Conservation (phyloP, 2,888 invertebrate species). For the Chrysolina americana region DNA sequence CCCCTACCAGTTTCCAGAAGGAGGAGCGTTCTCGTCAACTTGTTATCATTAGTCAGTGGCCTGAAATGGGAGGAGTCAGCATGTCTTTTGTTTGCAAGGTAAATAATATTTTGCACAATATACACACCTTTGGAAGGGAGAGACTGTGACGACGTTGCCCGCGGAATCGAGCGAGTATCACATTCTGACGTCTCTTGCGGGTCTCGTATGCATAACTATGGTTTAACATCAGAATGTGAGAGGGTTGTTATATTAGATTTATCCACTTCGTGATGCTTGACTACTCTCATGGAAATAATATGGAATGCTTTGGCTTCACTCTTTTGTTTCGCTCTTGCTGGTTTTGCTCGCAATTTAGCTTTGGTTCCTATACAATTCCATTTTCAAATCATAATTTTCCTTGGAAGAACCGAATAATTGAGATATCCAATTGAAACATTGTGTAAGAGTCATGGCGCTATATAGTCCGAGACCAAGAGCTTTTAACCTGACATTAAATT, state of each 20-base stretch:
- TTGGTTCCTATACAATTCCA: slow-evolving; percentile 50
- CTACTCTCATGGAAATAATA: slow-evolving; percentile 65
- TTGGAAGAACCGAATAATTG: not conserved
- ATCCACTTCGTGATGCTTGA: slow-evolving; percentile 65
- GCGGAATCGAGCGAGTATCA: slow-evolving; percentile 45
- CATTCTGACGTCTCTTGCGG: slow-evolving; percentile 62
- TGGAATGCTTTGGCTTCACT: slow-evolving; percentile 62
- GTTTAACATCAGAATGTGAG: slow-evolving; percentile 67
- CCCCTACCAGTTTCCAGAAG: slow-evolving; percentile 41
- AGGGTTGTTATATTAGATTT: slow-evolving; percentile 66
- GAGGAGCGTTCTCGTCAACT: slow-evolving; percentile 60
- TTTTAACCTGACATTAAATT: too few species aligned
- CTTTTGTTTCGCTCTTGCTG: slow-evolving; percentile 55
- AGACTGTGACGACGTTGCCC: slow-evolving; percentile 64
- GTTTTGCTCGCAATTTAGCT: slow-evolving; percentile 56
- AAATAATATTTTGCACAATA: slow-evolving; percentile 83
- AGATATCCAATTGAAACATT: not conserved
- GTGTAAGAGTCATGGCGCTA: too few species aligned
- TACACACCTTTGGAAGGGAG: slow-evolving; percentile 73
- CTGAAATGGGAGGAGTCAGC: slow-evolving; percentile 68
- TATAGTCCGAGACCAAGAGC: too few species aligned
- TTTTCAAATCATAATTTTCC: slow-evolving; percentile 28
- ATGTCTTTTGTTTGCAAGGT: slow-evolving; percentile 74
- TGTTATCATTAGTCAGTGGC: slow-evolving; percentile 70
- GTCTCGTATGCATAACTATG: slow-evolving; percentile 68